Evolutionary conservation across 30 jellyfish, hydroid and myxozoan species (phyloP), one percentile per base, ranked within the genome.

Genomic region (Nemopilema nomurai): DNA sequence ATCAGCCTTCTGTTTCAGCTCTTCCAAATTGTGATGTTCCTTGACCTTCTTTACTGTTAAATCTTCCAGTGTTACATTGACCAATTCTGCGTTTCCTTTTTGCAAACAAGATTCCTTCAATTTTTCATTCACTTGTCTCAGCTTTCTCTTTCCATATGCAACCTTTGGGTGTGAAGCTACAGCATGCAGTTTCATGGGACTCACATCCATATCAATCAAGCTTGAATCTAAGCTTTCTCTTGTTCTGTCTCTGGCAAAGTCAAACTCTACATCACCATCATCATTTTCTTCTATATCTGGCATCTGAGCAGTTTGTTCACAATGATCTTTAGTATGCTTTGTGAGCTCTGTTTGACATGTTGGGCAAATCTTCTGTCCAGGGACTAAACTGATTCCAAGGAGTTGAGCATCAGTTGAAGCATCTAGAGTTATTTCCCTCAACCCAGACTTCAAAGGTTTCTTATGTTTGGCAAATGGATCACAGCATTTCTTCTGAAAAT

Each of bases 361-460:
- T 21, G 91, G 91, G 49, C 94, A 85, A 32, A 76, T n/a, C 49
- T 85, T 85, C 18, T 30, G 51, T 51, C 94, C 94, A 24, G 93
- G 94, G 4, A 73, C 33, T 4, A 75, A 66, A 76, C 29, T 8
- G 7, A 75, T 29, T 7, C 28, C 26, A 51, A 75, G 18, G 8
- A 19, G 31, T 49, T 49, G 62, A 30, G 41, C 32, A 18, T 19
- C 78, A 18, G 16, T 49, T 22, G 82, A 33, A 22, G 51, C 49
- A 6, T 75, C 85, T 7, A 75, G 78, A 13, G 79, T 30, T 17
- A 75, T 75, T 16, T 75, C 85, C 31, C 81, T 18, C 49, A 75
- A 51, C 8, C 79, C 33, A 8, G 62, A 30, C 26, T 29, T 75
- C 16, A 49, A 27, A 29, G 41, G 49, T 17, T 75, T 75, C 85